phyloP scores from a whole-genome alignment of 2,888 invertebrate genomes.

The Laspeyria flexula region DNA sequence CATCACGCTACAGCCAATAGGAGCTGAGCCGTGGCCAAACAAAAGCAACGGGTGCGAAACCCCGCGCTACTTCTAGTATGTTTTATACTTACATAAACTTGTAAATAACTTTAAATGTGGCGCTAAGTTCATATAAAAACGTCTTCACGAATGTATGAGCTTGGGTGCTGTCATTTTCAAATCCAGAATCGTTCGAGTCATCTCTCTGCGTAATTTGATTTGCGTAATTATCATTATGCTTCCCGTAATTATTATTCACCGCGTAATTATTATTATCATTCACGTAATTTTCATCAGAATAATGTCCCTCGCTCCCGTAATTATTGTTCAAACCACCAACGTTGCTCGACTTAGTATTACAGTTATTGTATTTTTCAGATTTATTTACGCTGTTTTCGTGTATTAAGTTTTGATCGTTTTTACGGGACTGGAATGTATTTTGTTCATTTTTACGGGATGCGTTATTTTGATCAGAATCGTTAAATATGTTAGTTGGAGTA shows the following conservation, averaged over 20 bases:
- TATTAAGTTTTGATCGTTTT: background rate
- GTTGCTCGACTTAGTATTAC: too few relatives aligned
- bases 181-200: conserved; percentile 47
- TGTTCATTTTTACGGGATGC: background rate
- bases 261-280: background rate
- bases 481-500: background rate
- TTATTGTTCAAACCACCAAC: background rate
- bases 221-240: background rate
- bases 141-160: conserved; percentile 42
- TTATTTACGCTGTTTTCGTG: background rate
- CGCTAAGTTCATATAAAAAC: conserved; percentile 53
- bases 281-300: background rate
- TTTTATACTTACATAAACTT: conserved; percentile 68
- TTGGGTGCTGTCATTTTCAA: conserved; percentile 46
- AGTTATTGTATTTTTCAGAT: too few relatives aligned
- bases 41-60: too few relatives aligned
- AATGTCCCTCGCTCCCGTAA: too few relatives aligned
- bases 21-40: too few relatives aligned
- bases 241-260: background rate
- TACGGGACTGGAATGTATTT: too few relatives aligned
- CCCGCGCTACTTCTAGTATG: too few relatives aligned
- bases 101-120: conserved; percentile 47
- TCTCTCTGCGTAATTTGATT: conserved; percentile 7
- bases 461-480: background rate
- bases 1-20: too few relatives aligned